Base-by-base conservation (phyloP, 2,888 invertebrate genomes). In the Parapristionchus giblindavisi region DNA sequence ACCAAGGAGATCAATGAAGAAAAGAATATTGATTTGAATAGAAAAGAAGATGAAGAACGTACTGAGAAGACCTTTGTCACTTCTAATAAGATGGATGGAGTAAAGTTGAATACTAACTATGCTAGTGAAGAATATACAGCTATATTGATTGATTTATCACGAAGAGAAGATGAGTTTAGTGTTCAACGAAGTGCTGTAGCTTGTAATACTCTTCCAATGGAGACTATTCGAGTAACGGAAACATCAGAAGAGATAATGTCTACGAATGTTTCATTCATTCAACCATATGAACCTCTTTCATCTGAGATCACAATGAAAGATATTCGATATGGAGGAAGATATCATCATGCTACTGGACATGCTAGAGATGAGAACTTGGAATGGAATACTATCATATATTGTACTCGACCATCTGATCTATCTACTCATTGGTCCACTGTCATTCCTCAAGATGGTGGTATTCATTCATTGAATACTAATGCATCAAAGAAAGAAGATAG, bases 41-140 rank as follows among this genome's bases (percentile, higher is more conserved):
- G 29, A 32, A 52, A 14, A 29, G 63, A 63, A 48, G 61, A 43
- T 34, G 21, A 36, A 56, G 68, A 54, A 8, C 34, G 48, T 8
- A 61, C 75, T 5, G 77, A 81, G 29, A 79, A 75, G 75, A 81
- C 71, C 65, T 76, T 81, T 21, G 80, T 81, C 48, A 71, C 78
- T 51, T 76, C 78, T 14, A 85, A 84, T 54, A 51, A 75, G 8
- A 77, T 68, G 27, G 77, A 73, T 54, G 79, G 81, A 6, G 65
- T 70, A 8, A 48, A 48, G 3, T 38, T 83, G n/a, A 77, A 63
- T 0, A 81, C 83, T 8, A 81, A 80, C 24, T 84, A 81, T 60
- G 78, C 83, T 32, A 74, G 78, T 27, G 80, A 84, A 21, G 77
- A 78, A 11, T 66, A 71, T 27, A 65, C 78, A 38, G 79, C 72